phyloP scores from a whole-genome alignment of 2,888 invertebrate genomes.

The Slavum lentiscoides region DNA sequence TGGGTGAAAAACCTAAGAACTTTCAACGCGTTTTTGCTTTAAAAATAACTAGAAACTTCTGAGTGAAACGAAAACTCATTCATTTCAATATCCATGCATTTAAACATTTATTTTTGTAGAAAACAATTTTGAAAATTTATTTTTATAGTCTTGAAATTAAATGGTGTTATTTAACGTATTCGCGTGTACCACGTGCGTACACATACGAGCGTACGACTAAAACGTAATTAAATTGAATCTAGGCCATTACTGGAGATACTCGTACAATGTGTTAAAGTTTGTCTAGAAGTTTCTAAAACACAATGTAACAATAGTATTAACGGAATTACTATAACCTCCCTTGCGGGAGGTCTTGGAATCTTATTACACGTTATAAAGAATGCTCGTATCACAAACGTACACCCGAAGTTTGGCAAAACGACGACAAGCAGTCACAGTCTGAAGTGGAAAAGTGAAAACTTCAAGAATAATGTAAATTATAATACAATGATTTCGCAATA shows the following conservation, averaged over 20 bases:
- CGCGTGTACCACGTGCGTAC: not conserved
- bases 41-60: not conserved
- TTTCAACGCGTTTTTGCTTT: not conserved
- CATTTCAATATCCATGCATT: too few species aligned
- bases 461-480: not conserved
- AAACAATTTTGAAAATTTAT: too few species aligned
- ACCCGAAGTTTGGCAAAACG: not conserved
- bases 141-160: not conserved
- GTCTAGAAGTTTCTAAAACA: constrained; percentile 21
- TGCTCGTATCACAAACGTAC: constrained; percentile 10
- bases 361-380: not conserved
- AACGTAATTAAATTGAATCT: constrained; percentile 15
- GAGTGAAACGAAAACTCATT: not conserved
- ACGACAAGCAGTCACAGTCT: not conserved
- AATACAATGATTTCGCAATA: not conserved
- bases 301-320: constrained; percentile 10
- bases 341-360: constrained; percentile 6
- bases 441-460: not conserved
- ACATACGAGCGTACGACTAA: not conserved
- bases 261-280: not conserved
- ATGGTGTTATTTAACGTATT: not conserved
- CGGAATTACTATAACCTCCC: constrained; percentile 1
- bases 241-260: not conserved
- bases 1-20: not conserved
- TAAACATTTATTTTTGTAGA: too few species aligned